Evolutionary conservation across 2,888 invertebrate species (phyloP), one percentile per base, ranked within the genome.

Genomic region (Criorhina ranunculi): DNA sequence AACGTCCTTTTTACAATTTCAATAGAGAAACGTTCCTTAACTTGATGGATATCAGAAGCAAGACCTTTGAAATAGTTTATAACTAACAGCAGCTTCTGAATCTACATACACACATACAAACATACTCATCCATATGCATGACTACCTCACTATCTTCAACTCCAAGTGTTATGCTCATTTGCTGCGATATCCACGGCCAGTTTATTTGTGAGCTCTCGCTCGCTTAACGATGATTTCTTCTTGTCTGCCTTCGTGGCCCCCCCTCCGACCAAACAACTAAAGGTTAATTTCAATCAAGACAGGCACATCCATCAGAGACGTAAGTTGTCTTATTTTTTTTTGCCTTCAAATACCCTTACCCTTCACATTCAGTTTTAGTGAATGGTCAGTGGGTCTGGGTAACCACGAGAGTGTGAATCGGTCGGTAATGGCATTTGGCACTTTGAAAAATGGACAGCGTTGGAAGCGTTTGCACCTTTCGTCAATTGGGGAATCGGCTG

Each of bases 391-490:
- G 53, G n/a, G n/a, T n/a, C n/a, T n/a, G n/a, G n/a, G 51, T n/a
- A 78, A 67, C 57, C 72, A 17, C 66, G 42, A 44, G 33, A 82
- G 82, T 83, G 83, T 83, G 83, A 83, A 83, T 60, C 69, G 79
- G 73, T 73, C 78, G 62, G 78, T 83, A 83, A 83, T 83, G 83
- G 73, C 73, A 64, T 67, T 83, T 83, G 78, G 83, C 83, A 83
- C 83, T 83, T 83, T 83, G 83, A 83, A 57, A 83, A 83, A 83
- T 83, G 83, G 64, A 60, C 83, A 78, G 67, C n/a, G n/a, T 83
- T 83, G 83, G 79, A 83, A 83, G 83, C 83, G 83, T 75, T 83
- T 83, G 83, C 83, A 83, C 83, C 83, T 83, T 83, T 83, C 83
- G 83, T 83, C 83, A 83, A 79, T 75, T 46, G 42, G 12, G 11